These are phyloP conservation scores for Channallabes apus DNA, from an alignment of 2,797 vertebrate genomes.

Conservation along the genomic window DNA sequence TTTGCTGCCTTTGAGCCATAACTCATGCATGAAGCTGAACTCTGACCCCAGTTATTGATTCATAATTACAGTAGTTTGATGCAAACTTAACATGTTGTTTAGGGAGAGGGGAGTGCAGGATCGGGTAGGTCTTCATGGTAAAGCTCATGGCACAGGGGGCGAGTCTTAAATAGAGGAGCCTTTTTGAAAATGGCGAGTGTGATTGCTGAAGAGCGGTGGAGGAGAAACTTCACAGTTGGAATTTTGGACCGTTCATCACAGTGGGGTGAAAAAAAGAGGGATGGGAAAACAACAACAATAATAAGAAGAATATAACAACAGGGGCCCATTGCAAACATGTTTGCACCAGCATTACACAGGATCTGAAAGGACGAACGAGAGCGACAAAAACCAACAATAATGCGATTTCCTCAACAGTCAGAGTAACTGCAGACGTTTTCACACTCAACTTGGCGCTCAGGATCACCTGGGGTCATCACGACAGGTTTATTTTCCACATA, in stretches of 20 bases:
- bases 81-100: neutral
- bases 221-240: too few species aligned
- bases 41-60: neutral
- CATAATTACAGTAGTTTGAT: neutral
- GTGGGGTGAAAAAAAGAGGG: too few species aligned
- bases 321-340: too few species aligned
- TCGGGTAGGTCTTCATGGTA: neutral
- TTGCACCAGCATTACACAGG: too few species aligned
- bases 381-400: too few species aligned
- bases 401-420: too few species aligned
- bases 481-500: neutral
- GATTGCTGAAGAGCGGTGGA: too few species aligned
- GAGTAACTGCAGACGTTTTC: neutral
- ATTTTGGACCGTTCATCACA: too few species aligned
- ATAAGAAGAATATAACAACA: too few species aligned
- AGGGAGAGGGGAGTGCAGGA: neutral
- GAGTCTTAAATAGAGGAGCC: neutral
- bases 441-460: neutral
- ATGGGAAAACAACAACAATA: too few species aligned
- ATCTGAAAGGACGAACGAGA: too few species aligned
- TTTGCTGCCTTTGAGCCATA: neutral
- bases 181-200: too few species aligned
- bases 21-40: neutral
- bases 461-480: neutral
- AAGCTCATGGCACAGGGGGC: neutral